Evolutionary conservation across 1,140 invertebrate species (phyloP), one percentile per base, ranked within the genome.

Genomic region (Aphelinus atriplicis): DNA sequence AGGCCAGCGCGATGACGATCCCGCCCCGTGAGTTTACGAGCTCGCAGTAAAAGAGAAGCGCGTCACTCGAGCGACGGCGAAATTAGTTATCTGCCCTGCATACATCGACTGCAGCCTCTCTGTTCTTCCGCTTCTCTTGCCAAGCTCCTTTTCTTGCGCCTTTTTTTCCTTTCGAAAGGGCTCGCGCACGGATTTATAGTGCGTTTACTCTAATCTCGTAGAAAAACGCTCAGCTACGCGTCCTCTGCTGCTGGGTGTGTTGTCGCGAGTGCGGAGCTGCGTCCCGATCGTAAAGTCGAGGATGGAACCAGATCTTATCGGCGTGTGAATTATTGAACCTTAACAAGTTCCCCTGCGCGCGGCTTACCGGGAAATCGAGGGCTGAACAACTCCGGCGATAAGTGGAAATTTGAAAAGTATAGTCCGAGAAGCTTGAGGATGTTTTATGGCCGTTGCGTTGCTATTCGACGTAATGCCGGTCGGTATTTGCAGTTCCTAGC

Each of bases 131-230:
- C 7, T 3, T 51, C n/a, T 42, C 58, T 56, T 56, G 7, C 4
- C 9, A 9, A n/a, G 3, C 26, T 56, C 55, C 9, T 51, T 50
- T n/a, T 51, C 7, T 6, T 6, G 51, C 10, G 10, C 50, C 46
- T 62, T 50, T 58, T 53, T 10, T 45, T 10, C 42, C 26, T 26
- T 26, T 0, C 26, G 26, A 26, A 26, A 26, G 26, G 26, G 26
- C 26, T 26, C 26, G 26, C 26, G 26, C 26, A 26, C 43, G n/a
- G 9, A 70, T 70, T 70, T 70, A 70, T 62, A 50, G n/a, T 53
- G 42, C 42, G 26, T 45, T 62, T 70, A 53, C 48, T 57, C 55
- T 68, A 68, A 68, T 68, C 55, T 58, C 10, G 43, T 7, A 26
- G 45, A 45, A 9, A 62, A 51, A 42, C 42, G 48, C 48, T 70